Evolutionary conservation across 2,797 vertebrate genomes (phyloP).

Genomic region (Acipenser ruthenus): DNA sequence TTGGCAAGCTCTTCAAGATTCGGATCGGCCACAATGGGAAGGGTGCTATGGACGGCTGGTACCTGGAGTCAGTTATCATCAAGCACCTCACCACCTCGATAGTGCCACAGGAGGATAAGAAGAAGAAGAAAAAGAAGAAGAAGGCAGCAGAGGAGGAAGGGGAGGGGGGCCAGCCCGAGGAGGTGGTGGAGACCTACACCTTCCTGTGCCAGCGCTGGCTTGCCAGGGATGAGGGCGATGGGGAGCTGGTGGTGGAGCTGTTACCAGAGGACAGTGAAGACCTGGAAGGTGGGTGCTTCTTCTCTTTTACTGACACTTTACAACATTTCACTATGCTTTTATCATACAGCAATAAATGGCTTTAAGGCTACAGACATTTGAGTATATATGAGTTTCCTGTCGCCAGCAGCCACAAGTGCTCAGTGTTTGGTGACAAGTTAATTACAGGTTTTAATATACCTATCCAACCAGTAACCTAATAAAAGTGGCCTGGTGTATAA

Average conservation of each 20-base stretch:
- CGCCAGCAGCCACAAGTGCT: too few species aligned
- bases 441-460: too few species aligned
- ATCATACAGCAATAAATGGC: too few species aligned
- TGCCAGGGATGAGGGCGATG: constrained; percentile 79
- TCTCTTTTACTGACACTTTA: too few species aligned
- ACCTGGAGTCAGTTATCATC: constrained; percentile 72
- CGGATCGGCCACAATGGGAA: constrained; percentile 82
- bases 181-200: constrained; percentile 63
- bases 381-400: too few species aligned
- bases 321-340: too few species aligned
- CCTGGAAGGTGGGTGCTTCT: constrained; percentile 66
- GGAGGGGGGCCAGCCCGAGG: constrained; percentile 47
- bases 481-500: too few species aligned
- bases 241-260: constrained; percentile 82
- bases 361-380: too few species aligned
- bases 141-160: constrained; percentile 65
- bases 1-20: constrained; percentile 86
- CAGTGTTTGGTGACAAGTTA: too few species aligned
- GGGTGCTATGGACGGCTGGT: constrained; percentile 88
- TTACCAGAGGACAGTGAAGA: constrained; percentile 63
- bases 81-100: constrained; percentile 59
- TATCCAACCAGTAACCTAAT: too few species aligned
- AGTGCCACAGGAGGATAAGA: constrained; percentile 37
- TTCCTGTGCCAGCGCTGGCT: constrained; percentile 84
- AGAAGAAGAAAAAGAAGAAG: constrained; percentile 71